phyloP scores from a whole-genome alignment of 2,888 invertebrate genomes.

The Gonocerus acuteangulatus region DNA sequence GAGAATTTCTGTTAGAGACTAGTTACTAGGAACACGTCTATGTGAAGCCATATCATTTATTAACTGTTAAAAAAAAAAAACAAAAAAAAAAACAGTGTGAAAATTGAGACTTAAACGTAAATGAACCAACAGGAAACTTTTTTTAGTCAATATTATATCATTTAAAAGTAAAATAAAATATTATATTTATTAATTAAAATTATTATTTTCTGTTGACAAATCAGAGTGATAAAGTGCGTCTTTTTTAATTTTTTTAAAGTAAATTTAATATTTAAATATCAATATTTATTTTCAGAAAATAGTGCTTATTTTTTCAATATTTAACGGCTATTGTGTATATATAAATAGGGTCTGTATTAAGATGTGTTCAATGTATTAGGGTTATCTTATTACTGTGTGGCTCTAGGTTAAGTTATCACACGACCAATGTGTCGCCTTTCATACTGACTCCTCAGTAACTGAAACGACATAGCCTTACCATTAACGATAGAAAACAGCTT shows the following conservation, averaged over 20 bases:
- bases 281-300: conserved; percentile 34
- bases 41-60: conserved; percentile 32
- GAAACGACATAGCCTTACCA: conserved; percentile 37
- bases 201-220: conserved; percentile 28
- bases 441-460: conserved; percentile 27
- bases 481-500: conserved; percentile 30
- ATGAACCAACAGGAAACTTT: conserved; percentile 31
- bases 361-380: conserved; percentile 37
- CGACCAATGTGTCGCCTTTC: conserved; percentile 36
- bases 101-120: conserved; percentile 31
- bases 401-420: conserved; percentile 34
- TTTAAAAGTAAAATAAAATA: conserved; percentile 24
- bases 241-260: conserved; percentile 29
- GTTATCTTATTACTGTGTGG: conserved; percentile 34
- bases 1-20: conserved; percentile 16
- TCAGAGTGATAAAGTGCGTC: conserved; percentile 29
- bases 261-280: conserved; percentile 32
- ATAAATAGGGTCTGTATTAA: conserved; percentile 34
- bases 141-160: conserved; percentile 30
- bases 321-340: conserved; percentile 26
- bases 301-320: conserved; percentile 34
- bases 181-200: conserved; percentile 24
- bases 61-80: conserved; percentile 10
- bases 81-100: conserved; percentile 20
- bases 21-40: conserved; percentile 19